Evolutionary conservation across 2,888 invertebrate species (phyloP).

Genomic region (Stenolophus ochropezus): DNA sequence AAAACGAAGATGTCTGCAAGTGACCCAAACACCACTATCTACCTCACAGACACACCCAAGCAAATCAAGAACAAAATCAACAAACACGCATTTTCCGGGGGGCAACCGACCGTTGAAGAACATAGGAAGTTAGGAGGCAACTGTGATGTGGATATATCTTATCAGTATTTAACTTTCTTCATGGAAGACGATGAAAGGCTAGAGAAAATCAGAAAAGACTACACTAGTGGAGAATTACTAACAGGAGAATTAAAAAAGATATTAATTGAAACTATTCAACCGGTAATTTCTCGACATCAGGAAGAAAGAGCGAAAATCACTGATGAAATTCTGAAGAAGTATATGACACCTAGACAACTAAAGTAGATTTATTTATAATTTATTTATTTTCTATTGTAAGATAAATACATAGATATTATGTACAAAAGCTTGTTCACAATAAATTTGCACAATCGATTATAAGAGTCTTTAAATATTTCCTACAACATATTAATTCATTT

Average conservation of each 20-base stretch:
- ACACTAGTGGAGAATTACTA: constrained; percentile 90
- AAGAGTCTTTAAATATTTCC: neutral
- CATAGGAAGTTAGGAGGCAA: constrained; percentile 94
- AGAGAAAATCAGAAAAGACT: constrained; percentile 81
- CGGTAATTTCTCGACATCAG: constrained; percentile 89
- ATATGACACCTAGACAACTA: constrained; percentile 89
- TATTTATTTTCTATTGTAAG: constrained; percentile 41
- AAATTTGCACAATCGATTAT: constrained; percentile 19
- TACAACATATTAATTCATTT: too few relatives aligned
- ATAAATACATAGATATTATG: constrained; percentile 38
- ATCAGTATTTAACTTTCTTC: constrained; percentile 95
- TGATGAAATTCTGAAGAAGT: constrained; percentile 88
- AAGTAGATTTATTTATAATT: constrained; percentile 70
- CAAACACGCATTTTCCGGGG: constrained; percentile 99
- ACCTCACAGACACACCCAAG: constrained; percentile 95
- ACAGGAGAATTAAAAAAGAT: constrained; percentile 97
- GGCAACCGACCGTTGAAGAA: constrained; percentile 94
- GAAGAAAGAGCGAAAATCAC: constrained; percentile 85
- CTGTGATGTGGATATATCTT: constrained; percentile 96
- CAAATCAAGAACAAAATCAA: constrained; percentile 97
- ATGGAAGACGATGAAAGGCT: constrained; percentile 93
- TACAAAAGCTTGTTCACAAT: constrained; percentile 44
- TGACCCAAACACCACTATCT: constrained; percentile 94
- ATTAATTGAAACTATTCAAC: constrained; percentile 86
- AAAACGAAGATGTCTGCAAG: constrained; percentile 99